Conservation (phyloP, 92 coral and sea anemone genomes). For the Umimayanthus kanabou region DNA sequence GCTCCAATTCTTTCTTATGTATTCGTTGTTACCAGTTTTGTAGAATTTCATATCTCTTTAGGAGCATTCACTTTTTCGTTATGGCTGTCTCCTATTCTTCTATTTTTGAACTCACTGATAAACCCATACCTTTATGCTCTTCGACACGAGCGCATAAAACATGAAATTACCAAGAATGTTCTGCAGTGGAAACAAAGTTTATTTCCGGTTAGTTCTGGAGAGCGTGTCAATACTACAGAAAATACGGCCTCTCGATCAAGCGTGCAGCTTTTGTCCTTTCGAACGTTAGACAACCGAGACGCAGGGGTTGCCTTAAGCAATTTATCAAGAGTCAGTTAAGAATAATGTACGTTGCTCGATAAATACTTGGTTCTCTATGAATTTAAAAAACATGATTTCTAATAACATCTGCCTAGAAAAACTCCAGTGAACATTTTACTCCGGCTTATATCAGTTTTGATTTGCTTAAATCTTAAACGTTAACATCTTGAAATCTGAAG, state of each 20-base stretch:
- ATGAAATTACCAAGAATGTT: background rate
- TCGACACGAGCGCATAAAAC: background rate
- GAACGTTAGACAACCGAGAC: background rate
- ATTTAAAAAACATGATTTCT: too few species aligned
- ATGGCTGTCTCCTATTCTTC: slow-evolving; percentile 1
- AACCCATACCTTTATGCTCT: background rate
- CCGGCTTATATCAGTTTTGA: too few species aligned
- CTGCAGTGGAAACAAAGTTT: background rate
- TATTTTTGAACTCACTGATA: background rate
- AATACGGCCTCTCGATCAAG: background rate
- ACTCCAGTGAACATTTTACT: too few species aligned
- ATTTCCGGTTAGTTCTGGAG: too few species aligned
- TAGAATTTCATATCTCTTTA: background rate
- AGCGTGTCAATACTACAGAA: background rate
- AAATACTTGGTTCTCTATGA: too few species aligned
- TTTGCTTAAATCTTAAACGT: too few species aligned
- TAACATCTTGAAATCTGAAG: too few species aligned
- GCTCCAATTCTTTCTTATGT: slow-evolving; percentile 16
- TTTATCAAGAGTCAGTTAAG: background rate
- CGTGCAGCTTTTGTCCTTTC: background rate
- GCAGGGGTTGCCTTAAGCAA: background rate
- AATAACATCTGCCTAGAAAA: too few species aligned
- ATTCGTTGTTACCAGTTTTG: slow-evolving; percentile 4
- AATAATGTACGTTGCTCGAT: too few species aligned
- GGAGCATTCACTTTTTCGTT: background rate